Base-by-base conservation (phyloP, 2,797 vertebrate species). In the Lophotriccus pileatus region DNA sequence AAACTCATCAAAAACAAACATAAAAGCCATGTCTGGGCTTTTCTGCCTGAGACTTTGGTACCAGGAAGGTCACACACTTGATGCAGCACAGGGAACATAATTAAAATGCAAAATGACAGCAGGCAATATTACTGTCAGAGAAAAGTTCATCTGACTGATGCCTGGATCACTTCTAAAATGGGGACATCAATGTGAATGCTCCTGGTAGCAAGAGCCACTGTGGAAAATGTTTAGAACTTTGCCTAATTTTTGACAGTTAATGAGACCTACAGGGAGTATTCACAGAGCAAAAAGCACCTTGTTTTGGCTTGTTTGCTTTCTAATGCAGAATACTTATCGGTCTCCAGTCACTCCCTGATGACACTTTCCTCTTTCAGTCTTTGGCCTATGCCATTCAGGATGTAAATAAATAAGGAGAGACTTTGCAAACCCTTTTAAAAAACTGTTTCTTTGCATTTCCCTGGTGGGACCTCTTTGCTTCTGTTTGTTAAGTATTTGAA, bases 201-300 rank as follows among this genome's bases (percentile, higher is more conserved):
- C 77, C 69, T 81, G 93, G 87, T 39, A 85, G 67, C 72, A 78
- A 93, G 14, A 83, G 34, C 32, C 79, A 50, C 49, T 23, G 49
- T 68, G 82, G 76, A 92, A 92, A 89, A 83, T 49, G 10, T 82
- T 89, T 73, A 49, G 75, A 41, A 66, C 79, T 91, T 80, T 72
- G 47, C 55, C 73, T 96, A 93, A 90, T 96, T 90, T 93, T 50
- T 81, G 88, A 49, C 68, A 85, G 86, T 59, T 96, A 96, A 96
- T 96, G 88, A 96, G 93, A 90, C 62, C 94, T 82, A 82, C 36
- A 28, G 94, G 91, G 95, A 94, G 89, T 93, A 75, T 59, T 47
- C 67, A 50, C 12, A 66, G 63, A 90, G 74, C 52, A 93, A 76
- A 87, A 89, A 68, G 24, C 44, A 73, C 83, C 56, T 94, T 84